Base-by-base conservation (phyloP, 2,113 vertebrate genomes). In the Mormoops blainvillei region DNA sequence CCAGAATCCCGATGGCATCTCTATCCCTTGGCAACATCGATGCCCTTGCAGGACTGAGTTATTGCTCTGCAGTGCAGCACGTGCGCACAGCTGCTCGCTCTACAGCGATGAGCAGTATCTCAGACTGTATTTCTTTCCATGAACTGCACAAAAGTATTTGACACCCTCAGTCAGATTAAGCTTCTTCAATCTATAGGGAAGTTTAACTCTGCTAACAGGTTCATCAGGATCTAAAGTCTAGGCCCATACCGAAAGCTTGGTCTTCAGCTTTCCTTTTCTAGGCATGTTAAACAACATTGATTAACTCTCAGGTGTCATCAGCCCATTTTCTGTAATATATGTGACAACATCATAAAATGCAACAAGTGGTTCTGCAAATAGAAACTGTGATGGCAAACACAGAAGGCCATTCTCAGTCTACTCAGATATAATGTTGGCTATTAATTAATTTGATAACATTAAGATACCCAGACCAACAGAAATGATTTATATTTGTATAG, bases 261-360 rank as follows among this genome's bases (percentile, higher is more conserved):
- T 67, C 31, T 65, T 96, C 36, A 67, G 7, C 61, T 88, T 85
- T 81, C 3, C 38, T 65, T 87, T 93, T 94, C 67, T 20, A 82
- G 54, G 12, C 65, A 61, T 76, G 4, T 18, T 12, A 77, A 67
- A 45, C 41, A 86, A 11, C 71, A 78, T 73, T 67, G 31, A 95
- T 82, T 80, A 74, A 41, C 43, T n/a, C 56, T 70, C 26, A 36
- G 28, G 54, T 3, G 28, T 36, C 87, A 41, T 26, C 43, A 85
- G 38, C 41, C 20, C 11, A 26, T 92, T 58, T 89, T 82, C 36
- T 38, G 15, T 73, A 31, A 2, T 41, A 48, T 26, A 20, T 41
- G 26, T 28, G 56, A 50, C 43, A 91, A 1, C 33, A 70, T 76
- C n/a, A 31, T 38, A 41, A 63, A 5, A 13, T 67, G 20, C 28